These are phyloP conservation scores for Eurytoma adleriae DNA, from an alignment of 2,888 invertebrate species.

Conservation along the genomic window DNA sequence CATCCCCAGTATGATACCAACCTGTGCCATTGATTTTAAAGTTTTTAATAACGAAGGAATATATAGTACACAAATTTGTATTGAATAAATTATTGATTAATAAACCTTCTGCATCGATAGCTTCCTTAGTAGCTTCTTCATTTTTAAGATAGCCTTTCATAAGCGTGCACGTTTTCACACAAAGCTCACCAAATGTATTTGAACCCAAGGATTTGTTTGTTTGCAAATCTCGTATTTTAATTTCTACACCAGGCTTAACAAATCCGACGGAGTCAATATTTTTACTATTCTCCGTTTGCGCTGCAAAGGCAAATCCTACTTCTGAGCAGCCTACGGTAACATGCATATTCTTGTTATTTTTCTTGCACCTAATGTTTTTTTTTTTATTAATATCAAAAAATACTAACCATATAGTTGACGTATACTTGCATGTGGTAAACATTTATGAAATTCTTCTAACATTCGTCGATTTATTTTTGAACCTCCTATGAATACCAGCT, in stretches of 20 bases:
- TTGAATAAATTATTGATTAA: too few species aligned
- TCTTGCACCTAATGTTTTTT: background rate
- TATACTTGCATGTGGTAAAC: background rate
- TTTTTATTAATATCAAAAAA: too few species aligned
- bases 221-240: conserved; percentile 63
- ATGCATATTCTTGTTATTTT: background rate
- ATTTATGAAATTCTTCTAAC: background rate
- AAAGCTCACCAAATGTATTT: conserved; percentile 63
- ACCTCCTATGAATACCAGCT: background rate
- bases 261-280: conserved; percentile 63
- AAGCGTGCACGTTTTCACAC: conserved; percentile 58
- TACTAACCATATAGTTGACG: background rate
- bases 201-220: conserved; percentile 59
- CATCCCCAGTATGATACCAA: too few species aligned
- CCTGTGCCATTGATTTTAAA: too few species aligned
- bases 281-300: conserved; percentile 14
- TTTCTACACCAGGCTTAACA: conserved; percentile 46
- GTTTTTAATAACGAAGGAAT: too few species aligned
- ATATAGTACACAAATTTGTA: too few species aligned
- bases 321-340: background rate
- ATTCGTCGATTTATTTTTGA: background rate
- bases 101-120: conserved; percentile 75
- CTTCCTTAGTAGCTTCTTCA: conserved; percentile 77
- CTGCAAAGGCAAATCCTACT: background rate
- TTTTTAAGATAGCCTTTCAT: conserved; percentile 79